phyloP scores from a whole-genome alignment of 2,113 vertebrate genomes.

The Lamprologus speciosus region DNA sequence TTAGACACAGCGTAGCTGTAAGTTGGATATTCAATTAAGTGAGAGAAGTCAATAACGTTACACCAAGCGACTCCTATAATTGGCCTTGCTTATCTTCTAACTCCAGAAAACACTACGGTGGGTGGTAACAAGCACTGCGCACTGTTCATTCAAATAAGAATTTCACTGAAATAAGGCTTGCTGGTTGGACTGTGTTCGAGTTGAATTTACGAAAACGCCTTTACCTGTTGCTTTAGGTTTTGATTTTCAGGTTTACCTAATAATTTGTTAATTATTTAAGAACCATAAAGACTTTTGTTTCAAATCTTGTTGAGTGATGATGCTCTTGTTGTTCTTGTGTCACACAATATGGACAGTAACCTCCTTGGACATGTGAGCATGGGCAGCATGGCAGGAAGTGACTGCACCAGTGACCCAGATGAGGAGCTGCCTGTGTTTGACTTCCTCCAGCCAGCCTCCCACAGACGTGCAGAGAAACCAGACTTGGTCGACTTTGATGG shows the following conservation, averaged over 20 bases:
- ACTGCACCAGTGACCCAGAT: constrained; percentile 64
- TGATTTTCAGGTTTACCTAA: background rate
- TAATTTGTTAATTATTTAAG: background rate
- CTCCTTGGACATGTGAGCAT: constrained; percentile 1
- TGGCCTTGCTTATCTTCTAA: background rate
- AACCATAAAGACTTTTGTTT: background rate
- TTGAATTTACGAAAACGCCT: background rate
- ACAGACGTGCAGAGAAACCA: background rate
- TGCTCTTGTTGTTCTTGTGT: background rate
- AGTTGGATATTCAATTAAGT: background rate
- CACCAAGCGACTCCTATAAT: background rate
- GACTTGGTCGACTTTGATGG: background rate
- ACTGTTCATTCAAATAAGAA: background rate
- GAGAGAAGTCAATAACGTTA: background rate
- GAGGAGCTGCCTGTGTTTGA: constrained; percentile 69
- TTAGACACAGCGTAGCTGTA: background rate
- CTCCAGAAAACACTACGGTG: background rate
- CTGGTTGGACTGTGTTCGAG: background rate
- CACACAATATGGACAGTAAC: background rate
- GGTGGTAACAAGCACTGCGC: background rate
- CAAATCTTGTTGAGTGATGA: background rate
- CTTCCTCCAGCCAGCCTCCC: constrained; percentile 53
- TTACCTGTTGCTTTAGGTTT: background rate
- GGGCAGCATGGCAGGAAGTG: constrained; percentile 31
- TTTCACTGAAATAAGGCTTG: background rate